phyloP scores from a whole-genome alignment of 2,113 vertebrate genomes.

The Athene cunicularia region DNA sequence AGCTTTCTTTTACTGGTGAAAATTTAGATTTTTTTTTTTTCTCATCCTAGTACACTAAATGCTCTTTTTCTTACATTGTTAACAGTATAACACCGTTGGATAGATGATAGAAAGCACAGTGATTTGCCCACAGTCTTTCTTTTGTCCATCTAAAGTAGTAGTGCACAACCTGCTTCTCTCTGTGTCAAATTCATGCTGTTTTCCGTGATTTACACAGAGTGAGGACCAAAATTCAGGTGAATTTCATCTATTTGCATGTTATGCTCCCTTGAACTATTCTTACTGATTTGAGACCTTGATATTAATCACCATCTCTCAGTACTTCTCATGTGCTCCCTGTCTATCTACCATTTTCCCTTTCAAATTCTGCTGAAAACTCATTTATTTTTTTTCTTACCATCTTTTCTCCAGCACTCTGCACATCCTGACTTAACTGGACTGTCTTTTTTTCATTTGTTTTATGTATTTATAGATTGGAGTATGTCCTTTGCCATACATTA shows the following conservation, averaged over 20 bases:
- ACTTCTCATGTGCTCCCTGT: background rate
- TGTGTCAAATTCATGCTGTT: background rate
- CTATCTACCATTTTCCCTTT: background rate
- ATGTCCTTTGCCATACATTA: constrained; percentile 17
- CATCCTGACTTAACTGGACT: background rate
- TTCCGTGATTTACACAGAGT: background rate
- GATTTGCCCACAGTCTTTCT: background rate
- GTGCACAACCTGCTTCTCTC: background rate
- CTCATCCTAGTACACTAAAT: background rate
- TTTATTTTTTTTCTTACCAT: background rate
- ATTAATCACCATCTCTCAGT: background rate
- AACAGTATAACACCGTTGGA: background rate
- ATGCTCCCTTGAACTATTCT: background rate
- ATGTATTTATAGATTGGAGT: constrained; percentile 16
- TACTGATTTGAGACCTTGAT: background rate
- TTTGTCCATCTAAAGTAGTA: background rate
- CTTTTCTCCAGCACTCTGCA: background rate
- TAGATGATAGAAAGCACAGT: background rate
- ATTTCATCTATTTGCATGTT: background rate
- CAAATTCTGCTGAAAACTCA: background rate
- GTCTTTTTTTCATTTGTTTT: background rate
- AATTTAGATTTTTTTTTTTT: background rate
- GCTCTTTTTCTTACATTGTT: background rate
- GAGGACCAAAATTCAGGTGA: background rate
- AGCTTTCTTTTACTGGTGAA: background rate